These are phyloP conservation scores for Rhinolophus ferrumequinum DNA, from an alignment of 2,113 vertebrate species.

Conservation along the genomic window DNA sequence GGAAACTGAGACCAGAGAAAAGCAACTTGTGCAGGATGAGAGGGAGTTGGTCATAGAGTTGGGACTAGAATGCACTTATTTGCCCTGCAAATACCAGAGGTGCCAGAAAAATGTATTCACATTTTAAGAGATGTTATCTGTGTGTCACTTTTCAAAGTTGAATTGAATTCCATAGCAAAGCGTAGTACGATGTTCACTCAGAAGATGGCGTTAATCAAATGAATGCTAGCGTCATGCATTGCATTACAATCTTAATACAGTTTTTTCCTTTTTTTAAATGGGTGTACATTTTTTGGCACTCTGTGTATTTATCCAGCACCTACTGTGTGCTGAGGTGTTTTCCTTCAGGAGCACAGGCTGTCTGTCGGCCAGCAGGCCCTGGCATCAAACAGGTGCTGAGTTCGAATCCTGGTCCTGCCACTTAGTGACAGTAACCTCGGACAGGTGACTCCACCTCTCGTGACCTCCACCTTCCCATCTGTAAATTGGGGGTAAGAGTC, in stretches of 20 bases:
- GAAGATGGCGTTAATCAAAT: too few species aligned
- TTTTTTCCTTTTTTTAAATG: too few species aligned
- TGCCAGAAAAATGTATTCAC: too few species aligned
- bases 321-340: background rate
- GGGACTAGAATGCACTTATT: background rate
- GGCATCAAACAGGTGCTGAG: background rate
- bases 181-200: too few species aligned
- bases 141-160: too few species aligned
- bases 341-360: background rate
- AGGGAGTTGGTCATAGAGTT: background rate
- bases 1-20: background rate
- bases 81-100: background rate
- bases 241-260: too few species aligned
- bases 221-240: too few species aligned
- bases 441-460: background rate
- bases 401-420: background rate
- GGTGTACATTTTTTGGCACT: too few species aligned
- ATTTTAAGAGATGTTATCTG: too few species aligned
- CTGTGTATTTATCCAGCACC: background rate
- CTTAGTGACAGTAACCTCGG: background rate
- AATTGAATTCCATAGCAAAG: too few species aligned
- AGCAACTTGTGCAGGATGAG: background rate
- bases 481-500: accelerated
- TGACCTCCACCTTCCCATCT: background rate
- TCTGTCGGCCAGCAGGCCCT: background rate